These are phyloP conservation scores for Lepeophtheirus salmonis DNA, from an alignment of 1,140 invertebrate species.

Conservation along the genomic window DNA sequence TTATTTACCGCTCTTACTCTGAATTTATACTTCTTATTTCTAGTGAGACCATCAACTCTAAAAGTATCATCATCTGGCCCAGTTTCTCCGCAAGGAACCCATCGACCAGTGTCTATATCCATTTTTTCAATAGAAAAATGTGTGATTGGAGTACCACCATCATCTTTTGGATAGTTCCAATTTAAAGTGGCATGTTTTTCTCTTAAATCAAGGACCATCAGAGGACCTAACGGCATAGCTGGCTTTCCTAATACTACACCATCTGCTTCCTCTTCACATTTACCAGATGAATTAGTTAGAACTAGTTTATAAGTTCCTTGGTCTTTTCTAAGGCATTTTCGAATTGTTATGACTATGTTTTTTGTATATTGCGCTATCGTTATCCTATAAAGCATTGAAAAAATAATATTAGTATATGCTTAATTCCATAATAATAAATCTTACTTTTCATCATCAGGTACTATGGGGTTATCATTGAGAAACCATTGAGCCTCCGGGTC, in stretches of 20 bases:
- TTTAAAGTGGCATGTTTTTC: constrained; percentile 72
- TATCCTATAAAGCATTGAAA: constrained; percentile 31
- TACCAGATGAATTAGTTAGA: constrained; percentile 61
- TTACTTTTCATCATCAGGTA: neutral
- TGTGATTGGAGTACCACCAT: constrained; percentile 73
- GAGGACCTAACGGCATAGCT: constrained; percentile 22
- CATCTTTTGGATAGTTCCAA: constrained; percentile 86
- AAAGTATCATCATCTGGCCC: constrained; percentile 59
- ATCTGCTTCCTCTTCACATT: constrained; percentile 57
- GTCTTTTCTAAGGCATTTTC: constrained; percentile 61
- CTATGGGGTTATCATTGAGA: constrained; percentile 47
- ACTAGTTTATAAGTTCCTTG: constrained; percentile 73
- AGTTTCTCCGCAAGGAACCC: constrained; percentile 68
- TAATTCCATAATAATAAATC: neutral
- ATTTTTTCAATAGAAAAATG: constrained; percentile 95
- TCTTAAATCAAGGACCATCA: constrained; percentile 51
- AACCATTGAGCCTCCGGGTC: constrained; percentile 78
- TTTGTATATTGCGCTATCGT: constrained; percentile 73
- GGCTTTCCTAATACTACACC: constrained; percentile 52
- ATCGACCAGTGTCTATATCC: constrained; percentile 73
- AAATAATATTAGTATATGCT: neutral
- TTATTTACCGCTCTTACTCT: constrained; percentile 94
- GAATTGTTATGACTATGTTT: constrained; percentile 73
- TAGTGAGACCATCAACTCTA: constrained; percentile 74
- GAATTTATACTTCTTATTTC: constrained; percentile 96